These are phyloP conservation scores for Oncopodura yosiiana DNA, from an alignment of 1,140 invertebrate genomes.

Conservation along the genomic window DNA sequence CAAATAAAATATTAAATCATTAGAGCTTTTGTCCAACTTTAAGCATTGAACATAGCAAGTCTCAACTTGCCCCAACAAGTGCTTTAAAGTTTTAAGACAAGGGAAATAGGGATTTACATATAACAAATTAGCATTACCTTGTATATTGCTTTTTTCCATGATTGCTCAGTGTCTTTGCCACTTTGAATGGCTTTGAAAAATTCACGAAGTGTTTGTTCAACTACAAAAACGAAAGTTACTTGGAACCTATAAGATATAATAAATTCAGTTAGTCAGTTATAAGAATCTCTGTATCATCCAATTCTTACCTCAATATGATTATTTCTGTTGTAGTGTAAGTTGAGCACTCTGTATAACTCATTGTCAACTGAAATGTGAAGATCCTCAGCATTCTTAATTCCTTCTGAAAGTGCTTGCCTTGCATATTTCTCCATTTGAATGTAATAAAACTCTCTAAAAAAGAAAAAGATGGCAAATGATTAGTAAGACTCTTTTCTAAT, in stretches of 20 bases:
- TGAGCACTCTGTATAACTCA: slow-evolving; percentile 94
- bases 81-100: too few species aligned
- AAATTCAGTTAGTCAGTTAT: slow-evolving; percentile 3
- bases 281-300: slow-evolving; percentile 41
- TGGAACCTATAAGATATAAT: slow-evolving; percentile 68
- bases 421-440: slow-evolving; percentile 99
- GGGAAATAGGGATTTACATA: too few species aligned
- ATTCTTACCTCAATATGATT: slow-evolving; percentile 97
- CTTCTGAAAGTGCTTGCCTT: slow-evolving; percentile 91
- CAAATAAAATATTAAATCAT: neutral
- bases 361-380: slow-evolving; percentile 87
- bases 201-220: slow-evolving; percentile 92
- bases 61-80: too few species aligned
- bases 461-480: neutral
- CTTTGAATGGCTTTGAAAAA: slow-evolving; percentile 96
- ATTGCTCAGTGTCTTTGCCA: slow-evolving; percentile 93
- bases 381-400: slow-evolving; percentile 83
- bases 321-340: slow-evolving; percentile 99
- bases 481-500: neutral
- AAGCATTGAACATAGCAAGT: too few species aligned
- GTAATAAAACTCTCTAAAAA: slow-evolving; percentile 98
- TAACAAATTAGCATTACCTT: slow-evolving; percentile 50
- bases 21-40: too few species aligned
- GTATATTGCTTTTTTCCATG: slow-evolving; percentile 99
- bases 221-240: slow-evolving; percentile 90